Conservation (phyloP, 2,113 vertebrate species). For the Marmota monax region DNA sequence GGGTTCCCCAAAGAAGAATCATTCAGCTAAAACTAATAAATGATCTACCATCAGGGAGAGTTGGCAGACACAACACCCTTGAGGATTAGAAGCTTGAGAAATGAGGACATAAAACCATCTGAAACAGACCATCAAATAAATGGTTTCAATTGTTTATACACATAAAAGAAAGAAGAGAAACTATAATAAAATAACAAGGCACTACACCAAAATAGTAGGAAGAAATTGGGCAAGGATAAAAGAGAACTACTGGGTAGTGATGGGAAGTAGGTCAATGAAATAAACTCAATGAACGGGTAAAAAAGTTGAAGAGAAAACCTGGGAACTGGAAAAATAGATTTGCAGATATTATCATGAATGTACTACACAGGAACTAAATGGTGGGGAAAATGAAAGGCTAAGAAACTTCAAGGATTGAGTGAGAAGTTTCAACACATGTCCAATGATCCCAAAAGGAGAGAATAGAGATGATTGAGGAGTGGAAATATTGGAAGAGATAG, state of each 20-base stretch:
- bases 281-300: background rate
- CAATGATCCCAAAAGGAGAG: background rate
- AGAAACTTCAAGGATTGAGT: background rate
- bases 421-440: background rate
- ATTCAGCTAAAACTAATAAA: background rate
- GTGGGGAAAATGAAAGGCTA: background rate
- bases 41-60: background rate
- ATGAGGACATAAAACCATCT: background rate
- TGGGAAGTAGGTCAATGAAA: background rate
- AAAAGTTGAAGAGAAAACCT: background rate
- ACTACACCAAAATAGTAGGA: background rate
- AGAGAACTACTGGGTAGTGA: background rate
- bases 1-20: background rate
- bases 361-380: background rate
- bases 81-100: background rate
- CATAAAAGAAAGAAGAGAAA: background rate
- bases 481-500: background rate
- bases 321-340: background rate
- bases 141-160: background rate
- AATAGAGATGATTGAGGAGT: background rate
- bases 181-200: background rate
- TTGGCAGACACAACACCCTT: background rate
- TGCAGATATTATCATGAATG: background rate
- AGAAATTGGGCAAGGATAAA: slow-evolving; percentile 11
- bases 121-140: background rate